Percentiles rank a stretch among this genome's conserved stretches.
Evolutionary conservation across 64 coral and sea anemone species (phyloP).

Genomic region (Catalaphyllia jardinei): DNA sequence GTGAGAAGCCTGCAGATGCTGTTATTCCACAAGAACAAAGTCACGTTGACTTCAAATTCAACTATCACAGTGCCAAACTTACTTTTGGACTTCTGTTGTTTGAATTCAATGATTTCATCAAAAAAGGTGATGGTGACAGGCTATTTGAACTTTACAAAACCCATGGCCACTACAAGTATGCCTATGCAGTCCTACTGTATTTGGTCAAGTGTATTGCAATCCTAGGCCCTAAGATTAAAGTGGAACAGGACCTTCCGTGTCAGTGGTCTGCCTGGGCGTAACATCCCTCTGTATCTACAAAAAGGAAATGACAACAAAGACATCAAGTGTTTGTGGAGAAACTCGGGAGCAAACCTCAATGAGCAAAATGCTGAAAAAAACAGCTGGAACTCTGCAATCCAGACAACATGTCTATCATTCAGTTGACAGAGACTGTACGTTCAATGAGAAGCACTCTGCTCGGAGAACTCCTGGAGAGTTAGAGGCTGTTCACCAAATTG

Average conservation of each 20-base stretch:
- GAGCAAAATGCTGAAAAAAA: conserved; percentile 68
- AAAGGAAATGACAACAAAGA: conserved; percentile 58
- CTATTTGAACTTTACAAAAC: conserved; percentile 53
- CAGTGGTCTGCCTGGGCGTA: conserved; percentile 10
- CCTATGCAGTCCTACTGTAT: conserved; percentile 54
- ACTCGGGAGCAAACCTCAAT: conserved; percentile 52
- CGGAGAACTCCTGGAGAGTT: neutral
- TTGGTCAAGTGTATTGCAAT: conserved; percentile 45
- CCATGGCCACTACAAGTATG: conserved; percentile 52
- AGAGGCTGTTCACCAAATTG: conserved; percentile 53
- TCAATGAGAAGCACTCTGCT: neutral
- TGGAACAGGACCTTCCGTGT: conserved; percentile 49
- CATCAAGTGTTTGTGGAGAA: conserved; percentile 60
- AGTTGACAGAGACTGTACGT: conserved; percentile 53
- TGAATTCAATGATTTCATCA: too few relatives aligned
- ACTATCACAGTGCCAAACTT: too few relatives aligned
- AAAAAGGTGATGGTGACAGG: too few relatives aligned
- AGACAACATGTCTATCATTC: conserved; percentile 55
- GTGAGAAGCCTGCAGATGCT: too few relatives aligned
- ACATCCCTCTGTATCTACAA: conserved; percentile 58
- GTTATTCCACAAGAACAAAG: too few relatives aligned
- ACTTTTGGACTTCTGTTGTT: too few relatives aligned
- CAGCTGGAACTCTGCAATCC: conserved; percentile 58
- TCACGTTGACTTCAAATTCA: too few relatives aligned
- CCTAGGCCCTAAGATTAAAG: conserved; percentile 41